Conservation (phyloP, 2,888 invertebrate species). For the Drosophila affinis region DNA sequence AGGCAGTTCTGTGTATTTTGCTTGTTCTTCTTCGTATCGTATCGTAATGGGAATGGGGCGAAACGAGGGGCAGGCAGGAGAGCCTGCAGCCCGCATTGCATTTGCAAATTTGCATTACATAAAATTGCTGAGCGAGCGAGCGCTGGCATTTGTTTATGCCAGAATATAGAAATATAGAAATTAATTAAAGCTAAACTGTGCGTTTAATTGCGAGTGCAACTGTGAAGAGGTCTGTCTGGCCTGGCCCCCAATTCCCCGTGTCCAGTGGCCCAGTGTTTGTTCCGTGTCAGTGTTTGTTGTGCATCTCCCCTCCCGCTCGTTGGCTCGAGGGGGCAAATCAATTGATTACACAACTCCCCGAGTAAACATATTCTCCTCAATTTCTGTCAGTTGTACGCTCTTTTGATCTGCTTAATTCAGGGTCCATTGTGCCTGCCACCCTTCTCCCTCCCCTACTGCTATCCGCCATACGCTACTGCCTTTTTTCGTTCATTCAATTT, state of each 20-base stretch:
- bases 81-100: constrained; percentile 49
- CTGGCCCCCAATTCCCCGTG: neutral
- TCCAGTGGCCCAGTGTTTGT: neutral
- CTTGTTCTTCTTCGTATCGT: constrained; percentile 11
- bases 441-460: neutral
- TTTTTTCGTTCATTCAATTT: constrained; percentile 77
- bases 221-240: neutral
- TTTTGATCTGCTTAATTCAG: constrained; percentile 27
- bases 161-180: constrained; percentile 11
- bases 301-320: neutral
- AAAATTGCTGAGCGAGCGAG: constrained; percentile 54
- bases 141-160: constrained; percentile 41
- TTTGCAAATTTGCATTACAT: constrained; percentile 69
- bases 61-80: too few species aligned
- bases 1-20: constrained; percentile 3
- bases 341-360: constrained; percentile 43
- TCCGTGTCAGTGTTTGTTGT: constrained; percentile 4
- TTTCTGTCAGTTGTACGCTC: constrained; percentile 26
- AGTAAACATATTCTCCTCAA: constrained; percentile 28
- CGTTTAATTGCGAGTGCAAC: constrained; percentile 31
- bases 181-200: constrained; percentile 39
- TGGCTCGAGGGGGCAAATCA: neutral
- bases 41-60: constrained; percentile 4
- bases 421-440: neutral
- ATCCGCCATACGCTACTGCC: constrained; percentile 52